Base-by-base conservation (phyloP, 2,113 vertebrate genomes). In the Sinocyclocheilus anshuiensis region DNA sequence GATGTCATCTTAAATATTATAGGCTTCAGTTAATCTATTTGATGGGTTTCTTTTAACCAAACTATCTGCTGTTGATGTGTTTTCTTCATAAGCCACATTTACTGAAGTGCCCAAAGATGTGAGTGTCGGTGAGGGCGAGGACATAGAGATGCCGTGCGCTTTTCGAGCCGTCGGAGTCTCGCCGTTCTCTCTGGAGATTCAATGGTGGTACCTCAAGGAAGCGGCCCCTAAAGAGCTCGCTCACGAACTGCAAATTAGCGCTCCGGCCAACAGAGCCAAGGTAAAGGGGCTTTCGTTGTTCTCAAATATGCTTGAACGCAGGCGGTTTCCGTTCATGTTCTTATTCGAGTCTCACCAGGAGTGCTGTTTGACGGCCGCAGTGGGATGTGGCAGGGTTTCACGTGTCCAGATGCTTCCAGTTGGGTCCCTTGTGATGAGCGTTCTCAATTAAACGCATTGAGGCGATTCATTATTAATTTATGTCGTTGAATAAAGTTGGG, bases 111-210 rank as follows among this genome's bases (percentile, higher is more conserved):
- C 97, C 92, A 96, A 95, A 94, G 97, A 97, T 96, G 96, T 97
- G 95, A 97, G 94, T 86, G 96, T 97, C 83, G 94, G 95, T 90
- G 97, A 98, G 93, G 97, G 97, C 90, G 97, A 98, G 89, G 96
- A 98, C 89, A 97, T 99, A 93, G 97, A 98, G 94, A 97, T 99
- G 97, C 97, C 97, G 89, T 99, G 97, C 88, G 96, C 97, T 84
- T 99, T 98, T 93, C 96, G 95, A 90, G 97, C 97, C 86, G 94
- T 94, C 88, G 96, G 97, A 92, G 93, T 96, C 82, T 94, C 95
- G 85, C 97, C 97, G n/a, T 96, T 97, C 89, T 97, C 97, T 87
- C 89, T 99, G 94, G 97, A 98, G 93, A 98, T 99, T 92, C 97
- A 99, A 93, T 99, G 97, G 97, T 99, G 97, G 97, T 97, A 97